Base-by-base conservation (phyloP, 2,888 invertebrate genomes). In the Catocala fraxini region DNA sequence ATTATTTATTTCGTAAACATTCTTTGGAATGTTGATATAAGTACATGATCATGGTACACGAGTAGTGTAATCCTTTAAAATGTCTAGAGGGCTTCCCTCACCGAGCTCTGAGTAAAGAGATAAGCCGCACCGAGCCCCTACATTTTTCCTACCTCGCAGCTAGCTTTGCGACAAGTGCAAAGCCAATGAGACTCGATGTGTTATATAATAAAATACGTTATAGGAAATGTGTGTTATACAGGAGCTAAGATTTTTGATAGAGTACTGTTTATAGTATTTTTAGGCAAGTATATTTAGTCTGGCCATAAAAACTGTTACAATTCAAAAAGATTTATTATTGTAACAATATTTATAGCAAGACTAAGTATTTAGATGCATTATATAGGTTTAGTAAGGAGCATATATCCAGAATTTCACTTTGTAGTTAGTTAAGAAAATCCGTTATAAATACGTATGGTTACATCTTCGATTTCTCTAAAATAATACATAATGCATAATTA, bases 121-220 rank as follows among this genome's bases (percentile, higher is more conserved):
- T 87, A 85, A 87, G 82, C 78, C 70, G 59, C 63, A 58, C 65
- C 56, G 74, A 82, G 79, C 75, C 69, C 72, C 58, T 75, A 78
- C 77, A 81, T 80, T 75, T 78, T 78, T 77, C 78, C 72, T 78
- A 61, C 73, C 70, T 63, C 59, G 61, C 58, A 51, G 57, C 61
- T 59, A 59, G 73, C 72, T 75, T 79, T 61, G 53, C 64, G 60
- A 51, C 59, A 60, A 59, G 60, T 67, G 72, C 64, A 65, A 72
- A 73, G 70, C 70, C 75, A 73, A 71, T 69, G 70, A 72, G 61
- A 54, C 60, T 70, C 54, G 53, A 46, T 39, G 13, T 41, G 7
- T 46, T 46, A 46, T 15, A 6, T 45, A 45, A 12, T 10, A 46
- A 10, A 9, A 46, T 46, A 46, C 2, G 15, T 46, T 39, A 7